Conservation (phyloP, 92 coral and sea anemone species). For the Epizoanthus ramosus region DNA sequence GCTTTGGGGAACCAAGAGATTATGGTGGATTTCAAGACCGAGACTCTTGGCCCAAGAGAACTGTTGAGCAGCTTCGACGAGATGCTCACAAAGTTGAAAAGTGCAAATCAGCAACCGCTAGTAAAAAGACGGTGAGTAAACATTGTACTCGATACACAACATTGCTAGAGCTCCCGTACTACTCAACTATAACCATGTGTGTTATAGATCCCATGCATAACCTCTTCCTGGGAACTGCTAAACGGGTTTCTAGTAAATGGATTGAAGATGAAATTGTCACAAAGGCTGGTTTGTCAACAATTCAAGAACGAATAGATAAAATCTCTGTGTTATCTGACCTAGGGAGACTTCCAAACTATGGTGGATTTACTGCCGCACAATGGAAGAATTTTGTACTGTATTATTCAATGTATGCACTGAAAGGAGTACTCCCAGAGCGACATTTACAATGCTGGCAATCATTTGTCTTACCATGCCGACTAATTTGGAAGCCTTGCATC, state of each 20-base stretch:
- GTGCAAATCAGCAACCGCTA: conserved; percentile 43
- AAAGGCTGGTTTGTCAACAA: conserved; percentile 34
- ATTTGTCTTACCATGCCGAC: conserved; percentile 60
- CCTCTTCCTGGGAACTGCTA: conserved; percentile 65
- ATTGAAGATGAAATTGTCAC: conserved; percentile 48
- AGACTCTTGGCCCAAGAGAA: conserved; percentile 54
- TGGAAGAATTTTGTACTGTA: conserved; percentile 69
- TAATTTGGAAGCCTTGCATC: conserved; percentile 49
- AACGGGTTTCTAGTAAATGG: conserved; percentile 54
- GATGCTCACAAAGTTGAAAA: conserved; percentile 36
- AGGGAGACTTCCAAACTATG: conserved; percentile 72
- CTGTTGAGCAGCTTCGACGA: conserved; percentile 39
- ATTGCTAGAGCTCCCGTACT: conserved; percentile 37
- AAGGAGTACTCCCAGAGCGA: conserved; percentile 53
- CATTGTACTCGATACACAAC: conserved; percentile 36
- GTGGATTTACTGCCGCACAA: conserved; percentile 66
- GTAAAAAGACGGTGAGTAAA: conserved; percentile 36
- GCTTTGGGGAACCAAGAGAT: conserved; percentile 6
- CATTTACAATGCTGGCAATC: conserved; percentile 69
- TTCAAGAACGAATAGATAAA: conserved; percentile 46
- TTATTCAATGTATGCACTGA: conserved; percentile 60
- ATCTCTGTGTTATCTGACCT: conserved; percentile 49
- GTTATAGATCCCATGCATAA: conserved; percentile 65
- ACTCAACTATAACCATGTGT: conserved; percentile 29
- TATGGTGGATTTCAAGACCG: conserved; percentile 61